Base-by-base conservation (phyloP, 2,888 invertebrate genomes). In the Anthoptus insignis region DNA sequence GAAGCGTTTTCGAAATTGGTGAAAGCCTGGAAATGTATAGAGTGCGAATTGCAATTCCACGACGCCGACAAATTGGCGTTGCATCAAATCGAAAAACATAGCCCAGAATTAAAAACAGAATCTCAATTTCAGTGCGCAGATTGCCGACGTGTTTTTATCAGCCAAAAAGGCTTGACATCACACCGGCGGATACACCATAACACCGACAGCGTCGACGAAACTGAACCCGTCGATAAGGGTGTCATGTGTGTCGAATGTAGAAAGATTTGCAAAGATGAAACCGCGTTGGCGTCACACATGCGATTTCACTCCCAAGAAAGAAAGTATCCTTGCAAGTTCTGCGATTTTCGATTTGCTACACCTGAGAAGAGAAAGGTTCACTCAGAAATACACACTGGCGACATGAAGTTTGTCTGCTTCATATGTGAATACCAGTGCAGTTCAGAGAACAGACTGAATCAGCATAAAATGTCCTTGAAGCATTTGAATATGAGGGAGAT, bases 11-110 rank as follows among this genome's bases (percentile, higher is more conserved):
- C 90, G 0, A 87, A 85, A 67, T 69, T 93, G 34, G 86, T 90
- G 0, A 84, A 88, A 69, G 90, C 90, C n/a, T 93, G 93, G 93
- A 93, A 91, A 69, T 93, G 93, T 54, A 89, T 91, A n/a, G 90
- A 89, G 49, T 93, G 93, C 52, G 86, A 86, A 1, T 58, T 87
- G 9, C 92, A 93, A 64, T 92, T 92, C 54, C 86, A 89, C 14
- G 88, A 91, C 68, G 88, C 91, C 0, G 91, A 92, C 50, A 91
- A 91, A 67, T 73, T 93, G 9, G 92, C 91, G 0, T 70, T 87
- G 66, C 92, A 92, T 68, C 88, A 91, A 66, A 79, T 89, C 1
- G 89, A 91, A 57, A 79, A 82, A 49, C 92, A 93, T 54, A 84
- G 84, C 53, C 87, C 87, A 0, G 90, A 91, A 29, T 69, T 83